Conservation (phyloP, 1,140 invertebrate genomes). For the Batillaria attramentaria region DNA sequence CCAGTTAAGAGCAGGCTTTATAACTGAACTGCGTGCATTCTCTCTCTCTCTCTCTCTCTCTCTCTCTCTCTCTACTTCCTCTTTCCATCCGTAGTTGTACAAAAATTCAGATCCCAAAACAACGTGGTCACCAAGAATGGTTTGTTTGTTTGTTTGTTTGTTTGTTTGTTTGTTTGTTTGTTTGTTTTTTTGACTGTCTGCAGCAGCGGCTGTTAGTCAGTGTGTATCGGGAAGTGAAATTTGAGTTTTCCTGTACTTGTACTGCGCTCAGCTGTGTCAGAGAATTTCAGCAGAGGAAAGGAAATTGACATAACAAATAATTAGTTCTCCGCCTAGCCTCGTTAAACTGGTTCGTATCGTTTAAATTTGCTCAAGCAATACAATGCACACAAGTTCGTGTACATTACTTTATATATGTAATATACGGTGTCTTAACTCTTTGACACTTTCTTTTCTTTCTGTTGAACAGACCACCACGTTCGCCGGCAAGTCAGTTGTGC, state of each 20-base stretch:
- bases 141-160: no score
- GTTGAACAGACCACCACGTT: background rate
- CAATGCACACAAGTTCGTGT: background rate
- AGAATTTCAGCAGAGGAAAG: no score
- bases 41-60: background rate
- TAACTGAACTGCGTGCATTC: background rate
- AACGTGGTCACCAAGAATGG: no score
- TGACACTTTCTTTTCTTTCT: background rate
- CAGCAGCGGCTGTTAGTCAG: background rate
- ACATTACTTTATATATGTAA: background rate
- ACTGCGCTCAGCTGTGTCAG: background rate
- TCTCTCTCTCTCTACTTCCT: background rate
- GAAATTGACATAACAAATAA: background rate
- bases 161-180: no score
- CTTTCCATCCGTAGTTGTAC: no score
- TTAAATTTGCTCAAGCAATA: background rate
- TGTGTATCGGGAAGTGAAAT: background rate
- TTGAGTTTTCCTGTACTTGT: background rate
- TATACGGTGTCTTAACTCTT: background rate
- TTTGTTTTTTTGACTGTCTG: no score
- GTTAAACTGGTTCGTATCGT: background rate
- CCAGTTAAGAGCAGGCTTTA: no score
- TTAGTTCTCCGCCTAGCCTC: background rate
- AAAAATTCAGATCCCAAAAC: no score
- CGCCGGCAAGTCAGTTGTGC: background rate